Base-by-base conservation (phyloP, 2,797 vertebrate species). In the Gymnocypris eckloni region DNA sequence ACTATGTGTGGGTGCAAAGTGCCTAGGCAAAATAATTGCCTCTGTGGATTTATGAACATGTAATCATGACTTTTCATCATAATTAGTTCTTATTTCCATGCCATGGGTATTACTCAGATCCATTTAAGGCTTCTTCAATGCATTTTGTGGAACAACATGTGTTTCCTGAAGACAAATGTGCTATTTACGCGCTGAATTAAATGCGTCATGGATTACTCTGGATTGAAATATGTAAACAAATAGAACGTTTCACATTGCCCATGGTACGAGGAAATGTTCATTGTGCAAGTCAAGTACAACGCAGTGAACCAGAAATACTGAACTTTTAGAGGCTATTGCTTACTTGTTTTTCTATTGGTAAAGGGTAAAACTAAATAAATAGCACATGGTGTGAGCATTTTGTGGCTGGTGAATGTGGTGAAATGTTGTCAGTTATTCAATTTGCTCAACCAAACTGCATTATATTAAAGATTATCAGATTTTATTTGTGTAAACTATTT, bases 41-140 rank as follows among this genome's bases (percentile, higher is more conserved):
- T 81, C 79, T 82, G 73, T 52, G 33, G 54, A 85, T 71, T 70
- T 82, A 71, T 85, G 73, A 66, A 81, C 73, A 85, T 33, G 45
- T 82, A 85, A 88, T 88, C 83, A 73, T 54, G 75, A 75, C 83
- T 79, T 82, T 87, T 82, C 76, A 85, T 88, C 79, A 86, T 82
- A 88, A 88, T 88, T 79, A 79, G 52, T 73, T 82, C 56, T 56
- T 86, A 83, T 86, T 81, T 28, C 28, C 28, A 28, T 28, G 28
- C 28, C 28, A 28, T 28, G 28, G 28, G 28, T 28, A 28, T 28
- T 28, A 28, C 28, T 28, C 28, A 28, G 28, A 28, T 28, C 28
- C 28, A 28, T 28, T 28, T 28, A 28, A 28, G 28, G 28, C 28
- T 28, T 28, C 28, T 28, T 28, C 28, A 28, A 28, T 28, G 28